Percentiles rank a stretch among this genome's conserved stretches.
These are phyloP conservation scores for Dermochelys coriacea DNA, from an alignment of 2,797 vertebrate genomes.

Conservation along the genomic window DNA sequence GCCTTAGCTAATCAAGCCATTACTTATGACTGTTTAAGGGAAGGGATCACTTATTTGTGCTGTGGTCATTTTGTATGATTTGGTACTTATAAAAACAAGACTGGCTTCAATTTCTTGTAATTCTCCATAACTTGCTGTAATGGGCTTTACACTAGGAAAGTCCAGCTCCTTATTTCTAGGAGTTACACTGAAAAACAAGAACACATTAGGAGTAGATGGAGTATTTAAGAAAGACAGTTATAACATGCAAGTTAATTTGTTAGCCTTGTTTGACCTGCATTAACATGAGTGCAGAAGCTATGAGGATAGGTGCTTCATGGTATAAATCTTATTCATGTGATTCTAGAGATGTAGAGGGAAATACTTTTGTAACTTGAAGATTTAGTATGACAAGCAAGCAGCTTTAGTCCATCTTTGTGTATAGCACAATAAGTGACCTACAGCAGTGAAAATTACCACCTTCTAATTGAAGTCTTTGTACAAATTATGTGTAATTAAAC, in stretches of 20 bases:
- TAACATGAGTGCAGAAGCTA: neutral
- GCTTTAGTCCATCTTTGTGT: neutral
- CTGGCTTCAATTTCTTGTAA: neutral
- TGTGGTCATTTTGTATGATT: neutral
- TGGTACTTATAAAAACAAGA: neutral
- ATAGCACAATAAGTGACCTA: neutral
- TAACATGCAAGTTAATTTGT: too few relatives aligned
- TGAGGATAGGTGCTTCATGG: neutral
- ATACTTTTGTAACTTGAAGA: neutral
- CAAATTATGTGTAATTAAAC: neutral
- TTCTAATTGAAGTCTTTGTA: neutral
- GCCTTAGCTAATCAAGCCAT: conserved; percentile 20
- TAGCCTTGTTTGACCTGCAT: too few relatives aligned
- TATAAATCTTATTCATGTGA: neutral
- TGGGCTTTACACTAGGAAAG: neutral
- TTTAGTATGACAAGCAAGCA: neutral
- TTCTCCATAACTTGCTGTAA: neutral
- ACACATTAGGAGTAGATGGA: neutral
- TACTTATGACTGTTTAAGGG: neutral
- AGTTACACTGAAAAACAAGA: neutral
- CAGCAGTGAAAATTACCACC: neutral
- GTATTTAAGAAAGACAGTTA: neutral
- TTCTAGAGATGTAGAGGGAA: neutral
- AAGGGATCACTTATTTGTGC: neutral
- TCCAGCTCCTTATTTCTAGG: too few relatives aligned